These are phyloP conservation scores for Idaea aversata DNA, from an alignment of 2,888 invertebrate species.

Conservation along the genomic window DNA sequence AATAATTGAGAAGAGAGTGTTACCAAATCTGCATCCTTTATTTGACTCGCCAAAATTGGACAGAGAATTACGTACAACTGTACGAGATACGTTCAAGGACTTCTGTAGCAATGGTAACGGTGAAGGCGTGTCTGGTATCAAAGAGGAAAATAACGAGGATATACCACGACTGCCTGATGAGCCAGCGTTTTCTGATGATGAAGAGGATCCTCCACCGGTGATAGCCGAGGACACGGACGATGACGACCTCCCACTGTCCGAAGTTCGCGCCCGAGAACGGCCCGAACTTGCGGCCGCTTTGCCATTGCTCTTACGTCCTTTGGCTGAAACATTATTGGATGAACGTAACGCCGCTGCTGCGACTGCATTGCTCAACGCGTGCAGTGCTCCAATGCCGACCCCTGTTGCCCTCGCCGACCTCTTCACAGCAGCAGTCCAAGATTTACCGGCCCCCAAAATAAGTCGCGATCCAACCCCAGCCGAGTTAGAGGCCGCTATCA, in stretches of 20 bases:
- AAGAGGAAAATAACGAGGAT: conserved; percentile 69
- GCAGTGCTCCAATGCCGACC: conserved; percentile 63
- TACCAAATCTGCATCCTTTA: conserved; percentile 90
- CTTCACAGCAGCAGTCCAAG: conserved; percentile 72
- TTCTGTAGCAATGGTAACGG: conserved; percentile 85
- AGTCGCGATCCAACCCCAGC: conserved; percentile 71
- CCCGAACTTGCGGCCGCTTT: conserved; percentile 75
- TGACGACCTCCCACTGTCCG: conserved; percentile 89
- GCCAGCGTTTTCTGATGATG: conserved; percentile 92
- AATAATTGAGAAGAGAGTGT: conserved; percentile 94
- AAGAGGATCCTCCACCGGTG: conserved; percentile 82
- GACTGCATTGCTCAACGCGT: conserved; percentile 62
- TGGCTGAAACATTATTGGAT: conserved; percentile 71
- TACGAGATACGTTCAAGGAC: conserved; percentile 94
- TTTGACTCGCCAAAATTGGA: conserved; percentile 94
- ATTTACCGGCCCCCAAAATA: conserved; percentile 73
- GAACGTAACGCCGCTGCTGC: conserved; percentile 65
- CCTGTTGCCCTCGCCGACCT: conserved; percentile 67
- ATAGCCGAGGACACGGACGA: conserved; percentile 83
- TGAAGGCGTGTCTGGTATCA: conserved; percentile 72
- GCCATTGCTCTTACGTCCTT: conserved; percentile 64
- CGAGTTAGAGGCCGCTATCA: conserved; percentile 84
- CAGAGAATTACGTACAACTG: conserved; percentile 89
- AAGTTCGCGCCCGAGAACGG: conserved; percentile 85
- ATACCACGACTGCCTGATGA: conserved; percentile 80